Evolutionary conservation across 92 coral and sea anemone species (phyloP), one percentile per base, ranked within the genome.

Genomic region (Pocillopora meandrina): DNA sequence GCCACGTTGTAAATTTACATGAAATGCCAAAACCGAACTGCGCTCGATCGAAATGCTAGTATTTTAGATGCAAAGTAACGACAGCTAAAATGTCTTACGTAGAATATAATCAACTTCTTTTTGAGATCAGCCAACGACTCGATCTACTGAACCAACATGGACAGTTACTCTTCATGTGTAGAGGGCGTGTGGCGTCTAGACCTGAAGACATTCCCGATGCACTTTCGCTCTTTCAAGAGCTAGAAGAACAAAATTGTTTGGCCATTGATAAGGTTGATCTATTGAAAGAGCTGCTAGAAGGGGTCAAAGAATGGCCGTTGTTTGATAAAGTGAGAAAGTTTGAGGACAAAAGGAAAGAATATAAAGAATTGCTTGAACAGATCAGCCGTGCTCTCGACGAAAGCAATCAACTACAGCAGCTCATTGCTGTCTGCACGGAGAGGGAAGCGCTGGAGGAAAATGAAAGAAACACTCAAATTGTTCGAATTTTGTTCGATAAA

Each of bases 241-340:
- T 73, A 61, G 77, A 73, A 49, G 61, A 55, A 9, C 77, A 71
- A 3, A 13, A 35, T 55, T 0, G 13, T 71, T 49, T 71, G 19
- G 56, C 19, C 16, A 71, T 71, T 56, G 33, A 73, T 73, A 15
- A 18, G 8, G 61, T 73, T 20, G 60, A n/a, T 1, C 34, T 49
- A 2, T 42, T 73, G 77, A 73, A 73, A 55, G 77, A 73, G 14
- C 60, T 73, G 17, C 52, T 73, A 10, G 55, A 20, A 36, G 77
- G 35, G 2, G 35, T 73, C 16, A 3, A 3, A 52, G 77, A 73
- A 31, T 73, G 60, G 61, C 2, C 31, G 17, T 34, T 55, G 26
- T 56, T 52, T 18, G 6, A 16, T 0, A 56, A 49, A 49, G 61
- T 73, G 14, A 9, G 2, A 49, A 49, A 18, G 59, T 73, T 73